Base-by-base conservation (phyloP, 2,888 invertebrate genomes). In the Calameuta idolon region DNA sequence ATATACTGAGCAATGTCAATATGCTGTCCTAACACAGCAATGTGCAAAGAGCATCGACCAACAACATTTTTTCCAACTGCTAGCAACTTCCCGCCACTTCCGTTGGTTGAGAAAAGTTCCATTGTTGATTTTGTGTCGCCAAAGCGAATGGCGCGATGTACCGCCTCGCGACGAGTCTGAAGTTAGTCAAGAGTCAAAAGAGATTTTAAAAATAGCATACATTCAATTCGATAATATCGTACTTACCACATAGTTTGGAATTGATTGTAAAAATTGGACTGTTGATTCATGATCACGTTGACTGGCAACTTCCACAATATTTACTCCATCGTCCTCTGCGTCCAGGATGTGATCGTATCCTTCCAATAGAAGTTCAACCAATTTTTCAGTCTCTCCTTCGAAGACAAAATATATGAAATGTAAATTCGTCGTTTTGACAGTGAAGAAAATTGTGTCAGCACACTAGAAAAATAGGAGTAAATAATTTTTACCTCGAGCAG, bases 271-370 rank as follows among this genome's bases (percentile, higher is more conserved):
- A 86, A 97, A 94, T 74, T 94, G 93, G 11, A 94, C 93, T 81
- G 96, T 95, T 34, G 95, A 94, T 1, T 93, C 92, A 83, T 96
- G 95, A 4, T 95, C 94, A 12, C 96, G 94, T 79, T 94, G 94
- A 11, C 94, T 93, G 0, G 95, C 94, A 9, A 96, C 94, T 77
- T 96, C 95, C 3, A 95, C 90, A 77, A 97, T 95, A 3, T 94
- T 92, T 1, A 93, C 93, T 1, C 95, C 95, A 23, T 94, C 94
- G 87, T 97, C 97, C 4, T 94, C 93, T 5, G 97, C 93, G 88
- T 97, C 97, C 75, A 97, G 91, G 77, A 98, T 95, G 85, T 97
- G 97, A 88, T 97, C 97, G 89, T 98, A 98, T 1, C 98, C 98
- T 91, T 96, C 96, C 76, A 96, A 88, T 23, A 97, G 89, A 15